A percentile compares a stretch with the other conserved stretches of the same genome.
Conservation (phyloP, 2,113 vertebrate genomes). For the Notarius quadriscutis region DNA sequence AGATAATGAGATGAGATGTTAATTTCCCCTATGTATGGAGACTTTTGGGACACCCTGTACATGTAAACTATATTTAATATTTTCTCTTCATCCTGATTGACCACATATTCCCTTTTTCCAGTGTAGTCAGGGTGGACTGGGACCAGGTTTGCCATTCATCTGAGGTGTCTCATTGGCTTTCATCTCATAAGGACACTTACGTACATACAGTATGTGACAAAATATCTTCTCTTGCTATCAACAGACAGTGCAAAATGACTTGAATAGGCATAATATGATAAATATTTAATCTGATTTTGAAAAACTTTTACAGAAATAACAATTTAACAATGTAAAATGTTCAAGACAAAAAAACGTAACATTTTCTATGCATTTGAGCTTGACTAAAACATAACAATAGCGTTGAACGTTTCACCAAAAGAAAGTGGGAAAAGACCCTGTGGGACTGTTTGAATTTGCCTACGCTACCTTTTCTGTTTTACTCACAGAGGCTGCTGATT, state of each 20-base stretch:
- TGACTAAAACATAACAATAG: not conserved
- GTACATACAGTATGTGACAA: not conserved
- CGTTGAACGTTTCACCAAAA: not conserved
- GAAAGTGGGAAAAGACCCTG: not conserved
- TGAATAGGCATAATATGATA: not conserved
- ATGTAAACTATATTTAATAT: too few relatives aligned
- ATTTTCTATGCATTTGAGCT: not conserved
- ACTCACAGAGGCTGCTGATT: conserved; percentile 70
- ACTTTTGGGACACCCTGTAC: too few relatives aligned
- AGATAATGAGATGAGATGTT: too few relatives aligned
- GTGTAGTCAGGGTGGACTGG: not conserved
- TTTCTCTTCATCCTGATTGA: not conserved
- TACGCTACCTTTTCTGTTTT: conserved; percentile 9
- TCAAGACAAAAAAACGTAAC: not conserved
- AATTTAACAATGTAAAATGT: not conserved
- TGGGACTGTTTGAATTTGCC: conserved; percentile 25
- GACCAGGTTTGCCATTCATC: not conserved
- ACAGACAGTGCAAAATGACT: not conserved
- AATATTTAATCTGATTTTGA: conserved; percentile 4
- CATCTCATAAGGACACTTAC: not conserved
- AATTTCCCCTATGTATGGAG: too few relatives aligned
- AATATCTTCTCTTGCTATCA: not conserved
- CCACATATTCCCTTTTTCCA: not conserved
- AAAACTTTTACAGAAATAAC: not conserved
- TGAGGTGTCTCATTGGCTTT: not conserved